Evolutionary conservation across 2,113 vertebrate genomes (phyloP).

Genomic region (Phasianus colchicus): DNA sequence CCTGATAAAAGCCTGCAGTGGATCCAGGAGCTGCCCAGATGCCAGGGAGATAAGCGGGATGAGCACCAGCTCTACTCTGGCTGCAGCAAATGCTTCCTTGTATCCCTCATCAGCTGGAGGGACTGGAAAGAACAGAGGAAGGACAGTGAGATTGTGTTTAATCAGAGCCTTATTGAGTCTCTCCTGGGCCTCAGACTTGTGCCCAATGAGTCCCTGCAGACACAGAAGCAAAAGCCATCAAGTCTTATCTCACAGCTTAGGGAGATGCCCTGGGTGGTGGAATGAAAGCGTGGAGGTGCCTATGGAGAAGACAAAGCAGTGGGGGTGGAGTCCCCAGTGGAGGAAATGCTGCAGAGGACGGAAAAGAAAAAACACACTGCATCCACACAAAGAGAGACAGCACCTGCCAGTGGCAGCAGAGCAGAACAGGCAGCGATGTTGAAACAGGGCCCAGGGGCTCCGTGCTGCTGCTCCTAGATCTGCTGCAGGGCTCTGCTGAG

Average conservation of each 20-base stretch:
- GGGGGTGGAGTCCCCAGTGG: accelerated
- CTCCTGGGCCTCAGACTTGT: neutral
- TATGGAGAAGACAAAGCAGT: neutral
- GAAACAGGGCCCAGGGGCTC: neutral
- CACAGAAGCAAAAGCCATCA: neutral
- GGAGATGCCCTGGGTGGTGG: neutral
- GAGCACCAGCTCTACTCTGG: neutral
- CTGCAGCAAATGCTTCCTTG: neutral
- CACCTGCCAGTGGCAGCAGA: neutral
- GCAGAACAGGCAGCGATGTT: neutral
- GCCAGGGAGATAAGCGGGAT: neutral
- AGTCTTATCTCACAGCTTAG: neutral
- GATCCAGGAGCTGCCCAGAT: neutral
- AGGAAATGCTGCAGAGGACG: neutral
- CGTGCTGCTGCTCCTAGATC: neutral
- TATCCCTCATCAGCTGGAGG: neutral
- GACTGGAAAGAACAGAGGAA: neutral
- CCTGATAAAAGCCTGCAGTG: neutral
- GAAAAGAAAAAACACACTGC: neutral
- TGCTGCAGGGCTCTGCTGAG: neutral
- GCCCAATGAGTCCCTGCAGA: neutral
- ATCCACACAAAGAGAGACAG: neutral
- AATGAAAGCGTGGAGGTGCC: neutral
- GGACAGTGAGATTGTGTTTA: neutral
- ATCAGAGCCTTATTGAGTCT: neutral